Conservation (phyloP, 30 jellyfish, hydroid and myxozoan species). For the Turritopsis rubra region DNA sequence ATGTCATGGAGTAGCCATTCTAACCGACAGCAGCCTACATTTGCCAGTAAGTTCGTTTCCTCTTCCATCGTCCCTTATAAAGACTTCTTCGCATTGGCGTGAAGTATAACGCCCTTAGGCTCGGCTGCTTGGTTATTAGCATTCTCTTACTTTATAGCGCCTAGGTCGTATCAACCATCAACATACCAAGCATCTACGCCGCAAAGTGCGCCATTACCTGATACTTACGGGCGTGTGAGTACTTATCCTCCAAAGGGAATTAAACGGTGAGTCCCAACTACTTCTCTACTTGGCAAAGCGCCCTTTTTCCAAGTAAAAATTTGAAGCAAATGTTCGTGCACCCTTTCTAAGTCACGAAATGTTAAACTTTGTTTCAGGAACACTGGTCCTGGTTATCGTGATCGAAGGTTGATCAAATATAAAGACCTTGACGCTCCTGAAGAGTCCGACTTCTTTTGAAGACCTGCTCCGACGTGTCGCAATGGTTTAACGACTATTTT, state of each 20-base stretch:
- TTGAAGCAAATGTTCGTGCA: too few relatives aligned
- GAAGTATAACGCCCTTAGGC: too few relatives aligned
- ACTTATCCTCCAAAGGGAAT: conserved; percentile 37
- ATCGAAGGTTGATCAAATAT: conserved; percentile 49
- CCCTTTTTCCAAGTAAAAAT: too few relatives aligned
- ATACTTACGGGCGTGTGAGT: conserved; percentile 37
- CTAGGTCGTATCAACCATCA: conserved; percentile 20
- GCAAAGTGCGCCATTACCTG: conserved; percentile 11
- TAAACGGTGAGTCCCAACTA: conserved; percentile 6
- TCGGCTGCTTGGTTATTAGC: too few relatives aligned
- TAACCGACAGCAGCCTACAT: conserved; percentile 3
- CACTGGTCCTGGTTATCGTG: conserved; percentile 33
- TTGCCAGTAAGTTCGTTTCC: conserved; percentile 30
- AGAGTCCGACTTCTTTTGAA: conserved; percentile 72
- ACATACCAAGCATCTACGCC: conserved; percentile 22
- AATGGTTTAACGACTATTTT: not conserved
- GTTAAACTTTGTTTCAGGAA: not conserved
- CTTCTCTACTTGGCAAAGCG: too few relatives aligned
- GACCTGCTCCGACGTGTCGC: not conserved
- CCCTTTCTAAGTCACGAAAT: too few relatives aligned
- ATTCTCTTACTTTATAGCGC: too few relatives aligned
- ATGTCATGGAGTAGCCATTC: conserved; percentile 19
- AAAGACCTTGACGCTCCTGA: conserved; percentile 86
- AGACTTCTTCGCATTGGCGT: too few relatives aligned
- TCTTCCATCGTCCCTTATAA: too few relatives aligned